Percentiles rank a stretch among this genome's conserved stretches.
Conservation (phyloP, 2,888 invertebrate genomes). For the Tipula unca region DNA sequence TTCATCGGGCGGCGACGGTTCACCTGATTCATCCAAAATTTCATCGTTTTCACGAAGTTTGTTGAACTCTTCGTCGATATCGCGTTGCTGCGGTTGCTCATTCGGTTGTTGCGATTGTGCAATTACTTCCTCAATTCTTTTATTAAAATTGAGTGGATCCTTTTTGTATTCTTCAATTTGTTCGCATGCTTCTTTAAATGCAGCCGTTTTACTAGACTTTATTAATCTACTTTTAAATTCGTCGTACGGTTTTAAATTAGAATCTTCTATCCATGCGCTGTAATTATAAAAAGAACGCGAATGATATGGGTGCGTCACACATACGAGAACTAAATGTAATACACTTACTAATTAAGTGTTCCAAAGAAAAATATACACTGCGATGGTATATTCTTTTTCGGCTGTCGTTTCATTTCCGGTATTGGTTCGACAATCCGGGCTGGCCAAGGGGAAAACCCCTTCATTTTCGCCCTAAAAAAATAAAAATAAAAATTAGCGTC, state of each 20-base stretch:
- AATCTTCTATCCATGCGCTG: slow-evolving; percentile 86
- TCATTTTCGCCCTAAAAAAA: slow-evolving; percentile 85
- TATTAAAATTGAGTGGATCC: slow-evolving; percentile 46
- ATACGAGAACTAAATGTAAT: not conserved
- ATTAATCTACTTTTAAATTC: slow-evolving; percentile 69
- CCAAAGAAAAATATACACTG: slow-evolving; percentile 93
- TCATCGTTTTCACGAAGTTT: slow-evolving; percentile 53
- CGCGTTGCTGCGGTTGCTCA: slow-evolving; percentile 28
- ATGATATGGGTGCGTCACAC: not conserved
- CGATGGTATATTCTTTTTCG: slow-evolving; percentile 61
- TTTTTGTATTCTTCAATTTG: slow-evolving; percentile 72
- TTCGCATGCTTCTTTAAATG: slow-evolving; percentile 69
- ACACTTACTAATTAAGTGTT: slow-evolving; percentile 85
- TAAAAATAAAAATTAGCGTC: not conserved
- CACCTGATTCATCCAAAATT: slow-evolving; percentile 35
- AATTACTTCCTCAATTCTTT: slow-evolving; percentile 28
- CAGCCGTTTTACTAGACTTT: slow-evolving; percentile 63
- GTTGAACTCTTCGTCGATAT: slow-evolving; percentile 63
- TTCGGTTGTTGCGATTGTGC: slow-evolving; percentile 31
- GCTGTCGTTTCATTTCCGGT: slow-evolving; percentile 64
- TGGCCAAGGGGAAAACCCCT: slow-evolving; percentile 94
- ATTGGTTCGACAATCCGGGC: slow-evolving; percentile 75
- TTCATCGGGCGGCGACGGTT: not conserved
- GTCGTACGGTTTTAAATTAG: slow-evolving; percentile 72
- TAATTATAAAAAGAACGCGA: slow-evolving; percentile 33